phyloP scores from a whole-genome alignment of 2,888 invertebrate species.

The Megamerina dolium region DNA sequence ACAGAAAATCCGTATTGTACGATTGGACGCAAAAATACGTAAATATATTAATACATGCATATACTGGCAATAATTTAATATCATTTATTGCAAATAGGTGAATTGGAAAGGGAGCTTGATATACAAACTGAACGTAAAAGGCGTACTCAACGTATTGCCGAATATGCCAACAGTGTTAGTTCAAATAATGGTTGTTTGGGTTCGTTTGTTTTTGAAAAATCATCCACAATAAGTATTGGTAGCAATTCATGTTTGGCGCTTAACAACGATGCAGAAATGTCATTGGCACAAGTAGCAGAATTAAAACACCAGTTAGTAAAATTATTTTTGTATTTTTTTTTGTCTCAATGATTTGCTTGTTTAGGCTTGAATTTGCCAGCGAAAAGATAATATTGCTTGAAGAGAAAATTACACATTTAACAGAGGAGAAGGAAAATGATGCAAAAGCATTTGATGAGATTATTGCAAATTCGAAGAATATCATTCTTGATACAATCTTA shows the following conservation, averaged over 20 bases:
- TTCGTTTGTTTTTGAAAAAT: constrained; percentile 42
- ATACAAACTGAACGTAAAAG: constrained; percentile 38
- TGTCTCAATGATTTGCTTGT: not conserved
- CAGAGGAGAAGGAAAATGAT: constrained; percentile 41
- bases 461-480: constrained; percentile 37
- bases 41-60: constrained; percentile 5
- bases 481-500: constrained; percentile 38
- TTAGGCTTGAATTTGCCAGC: constrained; percentile 39
- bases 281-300: constrained; percentile 27
- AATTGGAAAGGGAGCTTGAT: constrained; percentile 40
- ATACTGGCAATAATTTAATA: not conserved
- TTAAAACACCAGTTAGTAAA: constrained; percentile 41
- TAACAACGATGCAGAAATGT: constrained; percentile 10
- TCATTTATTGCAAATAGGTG: constrained; percentile 26
- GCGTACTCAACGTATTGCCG: constrained; percentile 41
- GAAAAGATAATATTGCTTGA: constrained; percentile 42
- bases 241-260: not conserved
- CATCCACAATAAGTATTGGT: constrained; percentile 19
- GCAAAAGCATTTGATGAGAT: constrained; percentile 40
- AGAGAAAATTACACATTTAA: constrained; percentile 37
- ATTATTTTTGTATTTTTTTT: too few species aligned
- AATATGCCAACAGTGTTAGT: constrained; percentile 35
- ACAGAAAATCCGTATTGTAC: constrained; percentile 37
- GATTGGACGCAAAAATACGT: constrained; percentile 40
- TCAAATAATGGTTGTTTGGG: constrained; percentile 20